Percentiles rank a stretch among this genome's conserved stretches.
Evolutionary conservation across 2,113 vertebrate species (phyloP).

Genomic region (Halcyon malimbica): DNA sequence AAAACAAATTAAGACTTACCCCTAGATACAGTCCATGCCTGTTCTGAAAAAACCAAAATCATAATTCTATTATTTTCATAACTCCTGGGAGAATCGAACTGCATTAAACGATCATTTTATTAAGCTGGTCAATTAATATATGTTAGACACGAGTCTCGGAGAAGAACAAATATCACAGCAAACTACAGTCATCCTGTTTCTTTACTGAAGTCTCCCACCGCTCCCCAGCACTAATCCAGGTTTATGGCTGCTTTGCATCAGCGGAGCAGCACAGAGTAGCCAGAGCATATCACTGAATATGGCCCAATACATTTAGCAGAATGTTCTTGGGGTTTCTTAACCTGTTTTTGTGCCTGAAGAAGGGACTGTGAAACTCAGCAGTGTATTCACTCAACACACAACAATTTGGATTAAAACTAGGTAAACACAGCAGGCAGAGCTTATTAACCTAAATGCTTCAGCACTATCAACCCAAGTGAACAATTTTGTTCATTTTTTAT

Average conservation of each 20-base stretch:
- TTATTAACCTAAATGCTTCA: slow-evolving; percentile 28
- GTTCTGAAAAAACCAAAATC: background rate
- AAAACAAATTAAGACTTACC: background rate
- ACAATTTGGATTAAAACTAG: background rate
- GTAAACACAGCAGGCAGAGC: slow-evolving; percentile 26
- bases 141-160: background rate
- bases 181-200: background rate
- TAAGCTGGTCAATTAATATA: background rate
- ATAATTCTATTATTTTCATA: background rate
- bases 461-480: background rate
- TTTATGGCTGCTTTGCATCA: slow-evolving; percentile 34
- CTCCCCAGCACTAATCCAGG: background rate
- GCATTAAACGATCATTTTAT: background rate
- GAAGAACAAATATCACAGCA: background rate
- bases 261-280: background rate
- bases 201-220: background rate
- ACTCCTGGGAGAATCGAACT: background rate
- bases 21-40: background rate
- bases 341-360: background rate
- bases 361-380: background rate
- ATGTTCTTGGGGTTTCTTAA: slow-evolving; percentile 26
- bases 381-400: background rate
- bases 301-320: background rate
- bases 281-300: background rate
- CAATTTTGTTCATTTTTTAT: background rate